Evolutionary conservation across 2,797 vertebrate species (phyloP), one percentile per base, ranked within the genome.

Genomic region (Heterohyrax brucei): DNA sequence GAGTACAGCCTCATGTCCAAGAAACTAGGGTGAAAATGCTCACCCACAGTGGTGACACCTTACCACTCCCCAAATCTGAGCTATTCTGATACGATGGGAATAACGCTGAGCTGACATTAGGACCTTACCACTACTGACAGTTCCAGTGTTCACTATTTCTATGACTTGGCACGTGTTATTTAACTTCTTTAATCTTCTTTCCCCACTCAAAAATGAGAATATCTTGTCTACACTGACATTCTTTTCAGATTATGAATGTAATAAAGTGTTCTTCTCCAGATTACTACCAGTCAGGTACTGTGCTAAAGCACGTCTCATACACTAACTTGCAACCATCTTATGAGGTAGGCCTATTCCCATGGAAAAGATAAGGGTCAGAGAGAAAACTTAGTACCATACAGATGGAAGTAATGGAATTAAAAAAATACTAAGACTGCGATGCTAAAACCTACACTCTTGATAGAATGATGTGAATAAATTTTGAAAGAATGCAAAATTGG

Each of bases 301-400:
- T 79, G 61, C 48, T 91, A 66, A 66, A 68, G 26, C 30, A 70
- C 50, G 81, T 92, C 87, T 95, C 18, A 86, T 28, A 82, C 5
- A 59, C 91, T 93, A 94, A 94, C 83, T 95, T 59, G n/a, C 19
- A 77, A 72, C 22, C 78, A 93, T 78, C 77, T 77, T 44, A 73
- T 46, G 28, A 79, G 22, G 7, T 10, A 78, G 39, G 78, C 48
- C 48, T 33, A 86, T n/a, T 30, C 79, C 10, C 18, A 19, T 88
- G 93, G 73, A 88, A 85, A 50, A 83, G 18, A 21, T 33, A 22
- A 68, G 64, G 48, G 62, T 95, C 76, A 87, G 85, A 89, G 72
- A 94, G 66, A 93, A 85, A 81, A 93, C 76, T 7, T 87, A 33
- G 24, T 91, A 93, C 77, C 62, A 93, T 26, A 64, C 9, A 92